Percentiles rank a stretch among this genome's conserved stretches.
These are phyloP conservation scores for Catajapyx aquilonaris DNA, from an alignment of 1,140 invertebrate species.

Conservation along the genomic window DNA sequence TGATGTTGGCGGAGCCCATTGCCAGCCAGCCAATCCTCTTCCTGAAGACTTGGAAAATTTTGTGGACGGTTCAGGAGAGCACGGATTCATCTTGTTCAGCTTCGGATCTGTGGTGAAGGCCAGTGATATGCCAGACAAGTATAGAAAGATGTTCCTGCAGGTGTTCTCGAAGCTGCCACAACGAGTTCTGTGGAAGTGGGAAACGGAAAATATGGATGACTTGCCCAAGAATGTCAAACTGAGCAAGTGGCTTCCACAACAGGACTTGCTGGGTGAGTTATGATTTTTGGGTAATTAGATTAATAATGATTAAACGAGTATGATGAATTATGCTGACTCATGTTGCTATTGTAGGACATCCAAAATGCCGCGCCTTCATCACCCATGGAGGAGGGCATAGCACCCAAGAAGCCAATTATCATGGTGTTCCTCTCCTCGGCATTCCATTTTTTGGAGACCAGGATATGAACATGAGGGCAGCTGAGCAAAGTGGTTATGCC, in stretches of 20 bases:
- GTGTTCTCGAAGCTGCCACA: slow-evolving; percentile 10
- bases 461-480: slow-evolving; percentile 11
- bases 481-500: slow-evolving; percentile 10
- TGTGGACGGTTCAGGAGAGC: slow-evolving; percentile 3
- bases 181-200: slow-evolving; percentile 13
- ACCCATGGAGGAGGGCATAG: slow-evolving; percentile 22
- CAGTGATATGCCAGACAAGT: slow-evolving; percentile 7
- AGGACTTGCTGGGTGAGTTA: slow-evolving; percentile 8
- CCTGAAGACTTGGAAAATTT: slow-evolving; percentile 6
- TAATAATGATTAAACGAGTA: too few species aligned
- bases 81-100: too few species aligned
- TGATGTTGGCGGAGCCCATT: slow-evolving; percentile 12
- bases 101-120: slow-evolving; percentile 6
- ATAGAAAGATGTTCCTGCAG: slow-evolving; percentile 5
- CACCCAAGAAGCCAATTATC: slow-evolving; percentile 17
- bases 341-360: too few species aligned
- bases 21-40: slow-evolving; percentile 7
- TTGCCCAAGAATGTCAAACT: slow-evolving; percentile 6
- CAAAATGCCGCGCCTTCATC: too few species aligned
- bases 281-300: too few species aligned
- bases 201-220: slow-evolving; percentile 6
- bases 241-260: slow-evolving; percentile 6
- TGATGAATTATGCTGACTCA: too few species aligned
- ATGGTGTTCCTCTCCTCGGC: slow-evolving; percentile 19
- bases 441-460: slow-evolving; percentile 13